Base-by-base conservation (phyloP, 2,888 invertebrate species). In the Eurois occulta region DNA sequence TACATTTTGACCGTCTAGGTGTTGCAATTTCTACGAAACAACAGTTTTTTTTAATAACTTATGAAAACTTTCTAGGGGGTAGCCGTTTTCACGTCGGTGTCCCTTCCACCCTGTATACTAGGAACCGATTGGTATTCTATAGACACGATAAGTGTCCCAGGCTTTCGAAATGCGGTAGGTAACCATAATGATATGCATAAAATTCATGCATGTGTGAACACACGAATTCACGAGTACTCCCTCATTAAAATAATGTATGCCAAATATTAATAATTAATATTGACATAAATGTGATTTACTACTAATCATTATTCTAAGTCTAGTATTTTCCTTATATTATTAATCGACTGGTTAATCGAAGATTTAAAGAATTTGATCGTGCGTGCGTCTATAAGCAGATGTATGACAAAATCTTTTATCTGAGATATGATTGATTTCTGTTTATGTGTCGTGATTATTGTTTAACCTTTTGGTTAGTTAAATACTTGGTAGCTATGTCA, bases 221-320 rank as follows among this genome's bases (percentile, higher is more conserved):
- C 83, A 77, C 64, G 68, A 68, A 28, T 64, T 76, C 55, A 68
- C 28, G 41, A 77, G 16, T n/a, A 11, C 3, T n/a, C 16, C 0
- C 11, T 75, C 48, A 75, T 81, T 75, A 41, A 35, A 43, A 77
- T 83, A 77, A 58, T 65, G 4, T 68, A 83, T 48, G 35, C 11
- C 16, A 68, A 68, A 76, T 52, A 65, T 77, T 35, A 77, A 80
- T 77, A 21, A 65, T 77, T 55, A 80, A 77, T 67, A 83, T 77
- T 77, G 35, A 75, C 58, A 32, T 62, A 46, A 55, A 69, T 60
- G 8, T 69, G 48, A 69, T 77, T 83, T 65, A 82, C 55, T 76
- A 48, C n/a, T 35, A 28, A 10, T 66, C 2, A 46, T 46, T 28
- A 76, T 55, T 72, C 11, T 32, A 35, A 5, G 52, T 62, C 35